A percentile compares a stretch with the other conserved stretches of the same genome.
Conservation (phyloP, 2,113 vertebrate genomes). For the Ardeotis arabs region DNA sequence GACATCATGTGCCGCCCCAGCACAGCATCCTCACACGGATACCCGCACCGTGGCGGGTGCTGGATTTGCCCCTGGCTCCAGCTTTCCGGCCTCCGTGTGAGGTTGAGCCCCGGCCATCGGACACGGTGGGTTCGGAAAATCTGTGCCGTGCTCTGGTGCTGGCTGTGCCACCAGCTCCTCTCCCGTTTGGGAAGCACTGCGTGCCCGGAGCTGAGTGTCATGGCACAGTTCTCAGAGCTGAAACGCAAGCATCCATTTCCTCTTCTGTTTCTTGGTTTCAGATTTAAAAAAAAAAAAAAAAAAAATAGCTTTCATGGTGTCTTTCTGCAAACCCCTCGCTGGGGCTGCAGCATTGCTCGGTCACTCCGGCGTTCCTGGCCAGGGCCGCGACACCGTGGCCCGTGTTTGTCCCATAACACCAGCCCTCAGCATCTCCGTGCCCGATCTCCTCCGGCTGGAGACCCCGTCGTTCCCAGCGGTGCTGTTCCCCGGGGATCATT, state of each 20-base stretch:
- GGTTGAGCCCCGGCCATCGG: accelerated
- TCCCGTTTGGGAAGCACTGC: background rate
- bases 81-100: background rate
- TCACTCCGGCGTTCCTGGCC: accelerated
- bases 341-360: background rate
- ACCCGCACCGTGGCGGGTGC: accelerated
- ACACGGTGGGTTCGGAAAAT: accelerated
- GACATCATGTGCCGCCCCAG: accelerated
- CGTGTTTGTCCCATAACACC: accelerated
- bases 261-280: slow-evolving; percentile 25
- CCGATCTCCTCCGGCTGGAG: background rate
- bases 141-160: accelerated
- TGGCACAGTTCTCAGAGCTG: background rate
- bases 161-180: background rate
- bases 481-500: background rate
- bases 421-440: accelerated
- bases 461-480: accelerated
- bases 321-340: background rate
- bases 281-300: background rate
- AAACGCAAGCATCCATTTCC: background rate
- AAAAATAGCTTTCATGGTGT: background rate
- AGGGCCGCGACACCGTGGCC: accelerated
- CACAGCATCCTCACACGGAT: accelerated
- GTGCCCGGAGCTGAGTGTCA: accelerated
- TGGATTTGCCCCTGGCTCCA: background rate